Evolutionary conservation across 2,888 invertebrate species (phyloP).

Genomic region (Pammene fasciana): DNA sequence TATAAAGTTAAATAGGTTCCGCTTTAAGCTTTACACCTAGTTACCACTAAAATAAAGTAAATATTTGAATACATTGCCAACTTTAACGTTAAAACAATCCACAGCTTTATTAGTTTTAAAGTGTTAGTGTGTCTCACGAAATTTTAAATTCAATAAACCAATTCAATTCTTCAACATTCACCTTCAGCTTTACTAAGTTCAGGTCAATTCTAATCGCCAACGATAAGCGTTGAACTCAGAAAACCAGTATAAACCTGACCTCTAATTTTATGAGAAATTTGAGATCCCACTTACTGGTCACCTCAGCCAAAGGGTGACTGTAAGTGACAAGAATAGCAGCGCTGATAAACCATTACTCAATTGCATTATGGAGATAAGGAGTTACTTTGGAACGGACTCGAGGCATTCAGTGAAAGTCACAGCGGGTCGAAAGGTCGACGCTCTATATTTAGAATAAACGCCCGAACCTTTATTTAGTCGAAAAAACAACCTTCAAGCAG

Average conservation of each 20-base stretch:
- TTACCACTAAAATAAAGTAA: background rate
- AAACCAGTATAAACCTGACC: background rate
- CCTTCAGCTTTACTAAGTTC: constrained; percentile 1
- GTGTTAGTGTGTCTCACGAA: too few relatives aligned
- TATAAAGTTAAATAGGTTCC: too few relatives aligned
- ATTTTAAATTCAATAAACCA: background rate
- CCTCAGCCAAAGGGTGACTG: too few relatives aligned
- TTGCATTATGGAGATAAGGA: constrained; percentile 32
- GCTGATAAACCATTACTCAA: constrained; percentile 30
- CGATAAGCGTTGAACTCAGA: too few relatives aligned
- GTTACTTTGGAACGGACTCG: constrained; percentile 28
- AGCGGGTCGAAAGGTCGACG: constrained; percentile 37
- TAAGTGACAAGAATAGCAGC: background rate
- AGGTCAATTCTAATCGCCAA: too few relatives aligned
- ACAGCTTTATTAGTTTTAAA: background rate
- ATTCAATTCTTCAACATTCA: constrained; percentile 13
- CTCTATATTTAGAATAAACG: constrained; percentile 33
- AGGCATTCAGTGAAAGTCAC: constrained; percentile 27
- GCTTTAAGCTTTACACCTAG: background rate
- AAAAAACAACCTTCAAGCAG: constrained; percentile 15
- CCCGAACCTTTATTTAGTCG: constrained; percentile 17
- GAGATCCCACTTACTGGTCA: too few relatives aligned
- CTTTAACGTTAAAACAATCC: background rate
- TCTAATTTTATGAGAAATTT: too few relatives aligned
- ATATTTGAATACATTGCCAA: background rate